A percentile compares a stretch with the other conserved stretches of the same genome.
Conservation (phyloP, 1,140 invertebrate species). For the Theocolax elegans region DNA sequence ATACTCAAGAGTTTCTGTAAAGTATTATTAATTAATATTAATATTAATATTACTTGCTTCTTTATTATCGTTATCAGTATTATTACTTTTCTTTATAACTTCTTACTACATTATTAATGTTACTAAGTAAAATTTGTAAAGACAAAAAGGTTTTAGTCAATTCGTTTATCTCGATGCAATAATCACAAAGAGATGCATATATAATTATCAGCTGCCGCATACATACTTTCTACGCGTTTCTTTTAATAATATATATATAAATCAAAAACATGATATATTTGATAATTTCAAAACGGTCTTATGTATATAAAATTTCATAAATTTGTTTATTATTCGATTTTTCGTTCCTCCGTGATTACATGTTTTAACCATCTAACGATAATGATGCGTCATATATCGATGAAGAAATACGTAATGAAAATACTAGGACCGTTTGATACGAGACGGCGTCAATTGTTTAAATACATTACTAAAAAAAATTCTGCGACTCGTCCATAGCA, state of each 20-base stretch:
- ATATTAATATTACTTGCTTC: conserved; percentile 21
- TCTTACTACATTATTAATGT: too few relatives aligned
- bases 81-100: too few relatives aligned
- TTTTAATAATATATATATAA: too few relatives aligned
- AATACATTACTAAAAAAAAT: conserved; percentile 9
- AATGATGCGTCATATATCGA: background rate
- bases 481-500: conserved; percentile 14
- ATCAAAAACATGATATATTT: conserved; percentile 4
- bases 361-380: conserved; percentile 12
- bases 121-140: conserved; percentile 23
- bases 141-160: conserved; percentile 31
- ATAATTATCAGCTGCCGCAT: conserved; percentile 27
- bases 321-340: background rate
- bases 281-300: background rate
- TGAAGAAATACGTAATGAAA: conserved; percentile 10
- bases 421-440: conserved; percentile 19
- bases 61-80: too few relatives aligned
- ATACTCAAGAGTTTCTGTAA: conserved; percentile 34
- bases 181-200: background rate
- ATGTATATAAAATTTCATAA: conserved; percentile 24
- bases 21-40: conserved; percentile 24
- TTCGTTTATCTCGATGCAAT: conserved; percentile 13
- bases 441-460: background rate
- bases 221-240: conserved; percentile 25
- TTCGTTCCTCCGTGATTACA: background rate